Conservation (phyloP, 2,113 vertebrate species). For the rat (Rattus norvegicus) region GRCr8 NC_086030.1:37562501-37563000, state of each 20-base stretch:
- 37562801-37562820: slow-evolving; percentile 90
- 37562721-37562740: not conserved
- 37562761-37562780: slow-evolving; percentile 91
- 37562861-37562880: slow-evolving; percentile 90
- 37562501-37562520: slow-evolving; percentile 96
- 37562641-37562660: fast-evolving
- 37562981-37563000: not conserved
- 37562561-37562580: fast-evolving
- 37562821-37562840: slow-evolving; percentile 90
- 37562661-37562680: not conserved
- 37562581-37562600: fast-evolving
- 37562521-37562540: slow-evolving; percentile 80
- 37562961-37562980: no score
- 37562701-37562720: not conserved
- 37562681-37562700: not conserved
- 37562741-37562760: slow-evolving; percentile 81
- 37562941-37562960: not conserved
- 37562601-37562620: fast-evolving
- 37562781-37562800: slow-evolving; percentile 89
- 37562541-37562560: not conserved
- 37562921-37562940: slow-evolving; percentile 90
- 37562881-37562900: slow-evolving; percentile 84
- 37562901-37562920: slow-evolving; percentile 89
- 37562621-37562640: not conserved
- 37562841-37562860: slow-evolving; percentile 94